Base-by-base conservation (phyloP, 1,140 invertebrate species). In the Laupala kohalensis region DNA sequence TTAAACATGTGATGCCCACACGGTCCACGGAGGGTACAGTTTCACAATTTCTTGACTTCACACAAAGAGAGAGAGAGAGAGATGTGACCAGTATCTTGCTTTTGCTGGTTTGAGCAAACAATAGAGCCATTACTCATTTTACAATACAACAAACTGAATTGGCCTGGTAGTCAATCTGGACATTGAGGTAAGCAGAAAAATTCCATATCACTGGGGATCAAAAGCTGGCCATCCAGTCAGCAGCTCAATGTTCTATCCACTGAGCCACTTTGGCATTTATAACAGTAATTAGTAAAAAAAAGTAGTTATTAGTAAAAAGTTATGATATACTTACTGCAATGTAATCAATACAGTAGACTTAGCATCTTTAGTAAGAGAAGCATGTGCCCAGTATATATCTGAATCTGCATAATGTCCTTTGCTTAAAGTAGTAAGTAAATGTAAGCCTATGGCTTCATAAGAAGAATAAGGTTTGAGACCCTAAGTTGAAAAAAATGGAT, bases 381-480 rank as follows among this genome's bases (percentile, higher is more conserved):
- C 85, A 79, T 93, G 90, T 27, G 88, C 87, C 74, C 90, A 84
- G 78, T 92, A 93, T 6, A 84, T 81, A 77, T 93, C 91, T 3
- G 84, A 86, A 67, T 85, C 83, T 3, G 85, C 83, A 78, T 85
- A 90, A 74, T 88, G 86, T 6, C 89, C 89, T 76, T 89, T 87
- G 64, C 81, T 83, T 69, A 87, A 76, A 26, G 79, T 78, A 66
- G 82, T 80, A 71, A 90, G 77, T 24, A 92, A 79, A 76, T 86
- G 82, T 75, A 84, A 79, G 0, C 90, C 89, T 24, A 86, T 83
- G 4, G 90, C 87, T 77, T 84, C 84, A 76, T 86, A 87, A 73
- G 78, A 79, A 23, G 84, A 88, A 77, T 87, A 92, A 66, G 88
- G 84, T 64, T 86, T 84, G 5, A 91, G 79, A 25, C 89, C 89